Percentiles rank a stretch among this genome's conserved stretches.
Conservation (phyloP, 2,888 invertebrate genomes). For the Chirona hameri region DNA sequence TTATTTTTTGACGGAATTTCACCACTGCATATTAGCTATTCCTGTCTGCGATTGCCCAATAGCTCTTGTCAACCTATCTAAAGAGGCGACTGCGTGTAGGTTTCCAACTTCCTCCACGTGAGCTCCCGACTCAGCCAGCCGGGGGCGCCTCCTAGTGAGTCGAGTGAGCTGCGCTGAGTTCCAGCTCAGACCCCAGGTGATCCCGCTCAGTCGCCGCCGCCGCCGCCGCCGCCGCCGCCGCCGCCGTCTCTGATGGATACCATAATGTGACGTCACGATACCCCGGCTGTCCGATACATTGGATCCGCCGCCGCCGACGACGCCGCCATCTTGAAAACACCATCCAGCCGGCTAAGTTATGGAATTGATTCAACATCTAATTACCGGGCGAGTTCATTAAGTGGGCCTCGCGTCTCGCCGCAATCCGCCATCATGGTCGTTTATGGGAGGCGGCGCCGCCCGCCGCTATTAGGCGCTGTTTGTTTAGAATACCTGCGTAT, state of each 20-base stretch:
- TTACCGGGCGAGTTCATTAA: slow-evolving; percentile 8
- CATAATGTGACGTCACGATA: not conserved
- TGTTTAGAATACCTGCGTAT: slow-evolving; percentile 13
- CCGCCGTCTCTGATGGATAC: not conserved
- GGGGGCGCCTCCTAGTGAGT: too few species aligned
- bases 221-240: not conserved
- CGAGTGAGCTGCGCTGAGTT: too few species aligned
- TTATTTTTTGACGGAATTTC: too few species aligned
- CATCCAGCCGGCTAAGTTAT: not conserved
- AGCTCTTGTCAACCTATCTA: too few species aligned
- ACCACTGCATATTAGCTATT: too few species aligned
- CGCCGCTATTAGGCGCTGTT: not conserved
- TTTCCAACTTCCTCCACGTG: too few species aligned
- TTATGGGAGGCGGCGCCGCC: not conserved
- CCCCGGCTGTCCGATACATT: not conserved
- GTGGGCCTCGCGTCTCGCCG: not conserved
- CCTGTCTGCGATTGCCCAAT: too few species aligned
- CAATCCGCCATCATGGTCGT: not conserved
- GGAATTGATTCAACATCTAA: slow-evolving; percentile 29
- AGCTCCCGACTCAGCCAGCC: too few species aligned
- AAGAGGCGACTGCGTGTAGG: too few species aligned
- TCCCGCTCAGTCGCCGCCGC: not conserved
- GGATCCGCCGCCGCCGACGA: not conserved
- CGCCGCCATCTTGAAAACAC: slow-evolving; percentile 7
- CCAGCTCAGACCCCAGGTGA: too few species aligned